A percentile compares a stretch with the other conserved stretches of the same genome.
phyloP scores from a whole-genome alignment of 2,888 invertebrate species.

The Eupithecia tripunctaria region DNA sequence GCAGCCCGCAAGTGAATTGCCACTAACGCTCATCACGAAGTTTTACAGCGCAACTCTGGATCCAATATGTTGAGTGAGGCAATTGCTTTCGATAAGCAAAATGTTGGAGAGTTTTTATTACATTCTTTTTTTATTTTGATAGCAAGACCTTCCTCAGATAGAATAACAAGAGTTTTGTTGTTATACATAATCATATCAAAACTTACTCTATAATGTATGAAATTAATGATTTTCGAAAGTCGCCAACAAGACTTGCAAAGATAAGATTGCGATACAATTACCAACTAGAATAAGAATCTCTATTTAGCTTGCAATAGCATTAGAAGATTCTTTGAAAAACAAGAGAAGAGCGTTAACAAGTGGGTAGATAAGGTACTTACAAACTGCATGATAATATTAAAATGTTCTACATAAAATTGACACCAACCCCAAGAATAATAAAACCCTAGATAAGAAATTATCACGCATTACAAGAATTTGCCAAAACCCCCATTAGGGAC shows the following conservation, averaged over 20 bases:
- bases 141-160: neutral
- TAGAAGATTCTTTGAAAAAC: neutral
- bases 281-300: neutral
- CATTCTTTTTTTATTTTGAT: neutral
- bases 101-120: neutral
- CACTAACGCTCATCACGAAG: constrained; percentile 43
- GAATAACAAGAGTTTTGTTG: neutral
- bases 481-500: constrained; percentile 59
- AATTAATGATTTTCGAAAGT: neutral
- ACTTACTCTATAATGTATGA: neutral
- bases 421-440: constrained; percentile 15
- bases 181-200: neutral
- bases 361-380: neutral
- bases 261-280: neutral
- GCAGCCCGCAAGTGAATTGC: constrained; percentile 45
- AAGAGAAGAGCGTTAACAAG: neutral
- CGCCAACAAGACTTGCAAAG: neutral
- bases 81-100: constrained; percentile 22
- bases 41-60: constrained; percentile 42
- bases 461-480: constrained; percentile 42
- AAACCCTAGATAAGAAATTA: constrained; percentile 29
- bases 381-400: neutral
- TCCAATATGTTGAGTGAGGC: constrained; percentile 25
- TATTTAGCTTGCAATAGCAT: neutral
- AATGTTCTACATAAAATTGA: neutral